phyloP scores from a whole-genome alignment of 2,113 vertebrate species.

The Thinocorus orbignyianus region DNA sequence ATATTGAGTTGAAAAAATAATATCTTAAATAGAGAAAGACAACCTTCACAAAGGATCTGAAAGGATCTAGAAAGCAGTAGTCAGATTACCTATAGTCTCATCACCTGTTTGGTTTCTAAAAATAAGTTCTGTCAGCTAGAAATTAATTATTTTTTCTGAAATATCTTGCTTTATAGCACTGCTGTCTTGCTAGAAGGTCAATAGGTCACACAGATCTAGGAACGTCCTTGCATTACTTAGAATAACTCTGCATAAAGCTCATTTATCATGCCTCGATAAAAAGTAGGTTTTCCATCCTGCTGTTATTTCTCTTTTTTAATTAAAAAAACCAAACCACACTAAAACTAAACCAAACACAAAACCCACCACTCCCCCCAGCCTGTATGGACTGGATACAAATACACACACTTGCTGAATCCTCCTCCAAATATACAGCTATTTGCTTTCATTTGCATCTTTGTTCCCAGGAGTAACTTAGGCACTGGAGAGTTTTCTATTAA shows the following conservation, averaged over 20 bases:
- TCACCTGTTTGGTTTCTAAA: background rate
- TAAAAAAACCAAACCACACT: background rate
- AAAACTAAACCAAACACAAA: background rate
- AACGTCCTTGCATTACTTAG: background rate
- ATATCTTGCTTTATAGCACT: background rate
- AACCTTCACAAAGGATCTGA: background rate
- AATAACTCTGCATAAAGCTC: background rate
- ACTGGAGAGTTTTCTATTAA: background rate
- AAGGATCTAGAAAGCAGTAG: background rate
- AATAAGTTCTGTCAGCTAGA: background rate
- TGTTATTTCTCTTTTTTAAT: background rate
- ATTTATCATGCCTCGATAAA: background rate
- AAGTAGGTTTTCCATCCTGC: background rate
- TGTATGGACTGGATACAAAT: background rate
- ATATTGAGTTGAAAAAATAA: background rate
- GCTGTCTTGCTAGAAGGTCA: background rate
- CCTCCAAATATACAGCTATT: background rate
- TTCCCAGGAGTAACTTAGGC: background rate
- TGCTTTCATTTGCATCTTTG: background rate
- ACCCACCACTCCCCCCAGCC: background rate
- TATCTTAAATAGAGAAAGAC: background rate
- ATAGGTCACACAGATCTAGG: background rate
- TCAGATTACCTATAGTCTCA: background rate
- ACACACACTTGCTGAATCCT: rapidly evolving
- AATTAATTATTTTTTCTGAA: background rate